phyloP scores from a whole-genome alignment of 2,888 invertebrate genomes.

The Acronicta psi region DNA sequence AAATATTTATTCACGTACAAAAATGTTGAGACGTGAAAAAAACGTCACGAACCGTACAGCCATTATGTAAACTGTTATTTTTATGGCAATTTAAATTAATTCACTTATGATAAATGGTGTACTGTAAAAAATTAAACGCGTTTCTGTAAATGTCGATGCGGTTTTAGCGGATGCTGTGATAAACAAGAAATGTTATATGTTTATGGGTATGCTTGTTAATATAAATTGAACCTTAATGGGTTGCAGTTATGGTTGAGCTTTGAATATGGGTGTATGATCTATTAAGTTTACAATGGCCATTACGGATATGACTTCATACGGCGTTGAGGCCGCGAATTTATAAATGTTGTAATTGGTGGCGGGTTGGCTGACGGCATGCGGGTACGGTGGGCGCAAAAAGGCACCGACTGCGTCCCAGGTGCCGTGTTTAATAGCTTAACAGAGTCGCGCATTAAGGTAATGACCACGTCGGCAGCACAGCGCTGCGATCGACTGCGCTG shows the following conservation, averaged over 20 bases:
- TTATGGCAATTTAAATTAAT: constrained; percentile 86
- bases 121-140: constrained; percentile 75
- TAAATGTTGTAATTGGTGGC: constrained; percentile 80
- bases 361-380: constrained; percentile 72
- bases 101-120: constrained; percentile 82
- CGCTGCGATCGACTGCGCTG: constrained; percentile 52
- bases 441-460: constrained; percentile 80
- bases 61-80: constrained; percentile 82
- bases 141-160: constrained; percentile 80
- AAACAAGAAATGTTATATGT: constrained; percentile 70
- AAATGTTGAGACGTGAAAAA: constrained; percentile 62
- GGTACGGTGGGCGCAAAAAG: constrained; percentile 72
- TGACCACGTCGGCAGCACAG: constrained; percentile 64
- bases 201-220: constrained; percentile 34
- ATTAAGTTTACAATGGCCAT: constrained; percentile 69
- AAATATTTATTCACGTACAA: constrained; percentile 70
- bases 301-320: constrained; percentile 79
- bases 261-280: constrained; percentile 29
- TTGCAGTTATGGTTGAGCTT: constrained; percentile 47
- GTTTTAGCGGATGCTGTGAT: constrained; percentile 74
- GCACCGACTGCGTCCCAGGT: constrained; percentile 70
- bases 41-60: constrained; percentile 69
- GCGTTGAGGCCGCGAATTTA: constrained; percentile 71
- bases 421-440: constrained; percentile 79
- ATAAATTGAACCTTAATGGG: constrained; percentile 26